Evolutionary conservation across 2,113 vertebrate species (phyloP), one percentile per base, ranked within the genome.

Genomic region (Macrotus californicus): DNA sequence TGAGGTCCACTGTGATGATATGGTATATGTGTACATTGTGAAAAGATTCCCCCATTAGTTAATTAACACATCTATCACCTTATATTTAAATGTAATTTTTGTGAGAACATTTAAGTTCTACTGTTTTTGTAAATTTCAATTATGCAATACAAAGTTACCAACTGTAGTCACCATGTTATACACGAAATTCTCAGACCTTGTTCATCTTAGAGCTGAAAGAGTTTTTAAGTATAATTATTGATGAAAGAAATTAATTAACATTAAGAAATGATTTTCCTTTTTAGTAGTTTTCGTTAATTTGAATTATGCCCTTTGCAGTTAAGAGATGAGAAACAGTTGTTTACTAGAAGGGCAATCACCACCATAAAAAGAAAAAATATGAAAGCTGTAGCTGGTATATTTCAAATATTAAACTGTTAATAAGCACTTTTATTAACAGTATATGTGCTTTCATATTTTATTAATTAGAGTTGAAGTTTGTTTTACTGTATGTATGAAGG

Each of bases 221-320:
- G 12, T 43, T 75, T n/a, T 61, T 3, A n/a, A 94, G 87, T 80
- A 72, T 11, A 87, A 39, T 72, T 91, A 79, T n/a, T 80, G 72
- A 61, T 79, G 50, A 66, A 87, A 83, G 10, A 93, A 93, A 91
- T n/a, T 31, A 88, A 76, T 82, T 66, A 80, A 96, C 22, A 54
- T 19, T 14, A 34, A 92, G 18, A 90, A 88, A 81, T 50, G 16
- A 54, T 54, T 84, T 92, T 76, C 18, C 24, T 29, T 82, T 67
- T 69, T 59, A 72, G 88, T 22, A 66, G 46, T 14, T 77, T 14
- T 36, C 24, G 18, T 52, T 83, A 76, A 70, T 50, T 83, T 95
- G 82, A 83, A 77, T 67, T 87, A 94, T 31, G 56, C 24, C 22
- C 22, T 87, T 67, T 83, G 54, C 73, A 73, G 19, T 80, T 61